Evolutionary conservation across 2,888 invertebrate species (phyloP).

Genomic region (Leptopterna dolabrata): DNA sequence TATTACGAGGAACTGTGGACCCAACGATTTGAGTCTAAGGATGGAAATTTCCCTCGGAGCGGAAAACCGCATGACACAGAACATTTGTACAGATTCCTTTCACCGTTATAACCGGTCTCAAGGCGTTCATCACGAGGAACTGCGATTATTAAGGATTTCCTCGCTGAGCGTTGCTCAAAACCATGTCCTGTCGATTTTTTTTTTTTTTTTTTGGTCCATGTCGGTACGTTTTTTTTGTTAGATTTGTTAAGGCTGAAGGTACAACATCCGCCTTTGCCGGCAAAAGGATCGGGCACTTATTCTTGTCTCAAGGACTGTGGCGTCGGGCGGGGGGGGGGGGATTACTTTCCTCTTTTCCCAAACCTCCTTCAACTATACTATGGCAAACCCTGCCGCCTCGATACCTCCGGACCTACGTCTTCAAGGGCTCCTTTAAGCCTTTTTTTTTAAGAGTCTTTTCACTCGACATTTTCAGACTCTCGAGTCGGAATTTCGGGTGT

Average conservation of each 20-base stretch:
- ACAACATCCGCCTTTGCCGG: not conserved
- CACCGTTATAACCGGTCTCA: too few species aligned
- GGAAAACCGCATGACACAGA: too few species aligned
- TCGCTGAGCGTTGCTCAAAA: too few species aligned
- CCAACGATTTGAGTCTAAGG: too few species aligned
- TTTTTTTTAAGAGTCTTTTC: conserved; percentile 18
- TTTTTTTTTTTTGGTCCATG: too few species aligned
- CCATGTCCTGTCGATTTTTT: too few species aligned
- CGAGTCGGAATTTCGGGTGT: not conserved
- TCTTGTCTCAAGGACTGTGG: not conserved
- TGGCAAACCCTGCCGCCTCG: conserved; percentile 6
- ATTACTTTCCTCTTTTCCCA: not conserved
- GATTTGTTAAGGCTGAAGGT: not conserved
- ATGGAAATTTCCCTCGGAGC: too few species aligned
- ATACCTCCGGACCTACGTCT: not conserved
- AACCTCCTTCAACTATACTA: conserved; percentile 17
- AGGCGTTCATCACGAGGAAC: too few species aligned
- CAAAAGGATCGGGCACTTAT: not conserved
- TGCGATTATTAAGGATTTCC: too few species aligned
- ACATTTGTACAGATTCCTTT: too few species aligned
- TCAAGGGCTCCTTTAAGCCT: not conserved
- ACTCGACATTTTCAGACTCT: not conserved
- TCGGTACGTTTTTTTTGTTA: too few species aligned
- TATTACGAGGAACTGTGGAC: too few species aligned
- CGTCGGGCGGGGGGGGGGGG: not conserved